Evolutionary conservation across 2,888 invertebrate species (phyloP).

Genomic region (Ochropleura plecta): DNA sequence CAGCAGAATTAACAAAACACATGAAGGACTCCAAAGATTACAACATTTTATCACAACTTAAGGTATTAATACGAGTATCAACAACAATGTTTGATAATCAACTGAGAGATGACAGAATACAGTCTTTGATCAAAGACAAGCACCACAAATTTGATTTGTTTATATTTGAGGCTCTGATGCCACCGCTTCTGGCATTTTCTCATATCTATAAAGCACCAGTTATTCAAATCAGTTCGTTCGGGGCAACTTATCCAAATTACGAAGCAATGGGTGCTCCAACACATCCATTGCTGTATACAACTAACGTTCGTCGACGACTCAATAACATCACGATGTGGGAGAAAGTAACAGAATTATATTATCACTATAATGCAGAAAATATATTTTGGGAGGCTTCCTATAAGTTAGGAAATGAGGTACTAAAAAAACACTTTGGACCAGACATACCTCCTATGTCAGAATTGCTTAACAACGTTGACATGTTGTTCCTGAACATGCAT

Average conservation of each 20-base stretch:
- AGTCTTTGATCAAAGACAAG: slow-evolving; percentile 62
- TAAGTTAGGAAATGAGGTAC: neutral
- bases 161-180: slow-evolving; percentile 63
- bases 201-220: slow-evolving; percentile 66
- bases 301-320: slow-evolving; percentile 47
- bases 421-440: slow-evolving; percentile 62
- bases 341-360: slow-evolving; percentile 64
- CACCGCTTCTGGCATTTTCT: slow-evolving; percentile 58
- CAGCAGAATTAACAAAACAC: slow-evolving; percentile 8
- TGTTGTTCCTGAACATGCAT: slow-evolving; percentile 71
- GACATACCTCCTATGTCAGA: slow-evolving; percentile 61
- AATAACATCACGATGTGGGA: slow-evolving; percentile 69
- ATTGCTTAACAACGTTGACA: slow-evolving; percentile 67
- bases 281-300: slow-evolving; percentile 71
- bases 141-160: slow-evolving; percentile 70
- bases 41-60: slow-evolving; percentile 29
- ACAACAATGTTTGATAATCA: slow-evolving; percentile 50
- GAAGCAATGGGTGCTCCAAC: slow-evolving; percentile 66
- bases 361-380: slow-evolving; percentile 38
- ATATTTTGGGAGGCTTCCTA: neutral
- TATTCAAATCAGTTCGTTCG: slow-evolving; percentile 73
- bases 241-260: slow-evolving; percentile 54
- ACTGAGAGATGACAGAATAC: slow-evolving; percentile 51
- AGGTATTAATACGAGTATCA: slow-evolving; percentile 5
- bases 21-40: neutral